Conservation (phyloP, 1,140 invertebrate genomes). For the Cyclargus thomasi region DNA sequence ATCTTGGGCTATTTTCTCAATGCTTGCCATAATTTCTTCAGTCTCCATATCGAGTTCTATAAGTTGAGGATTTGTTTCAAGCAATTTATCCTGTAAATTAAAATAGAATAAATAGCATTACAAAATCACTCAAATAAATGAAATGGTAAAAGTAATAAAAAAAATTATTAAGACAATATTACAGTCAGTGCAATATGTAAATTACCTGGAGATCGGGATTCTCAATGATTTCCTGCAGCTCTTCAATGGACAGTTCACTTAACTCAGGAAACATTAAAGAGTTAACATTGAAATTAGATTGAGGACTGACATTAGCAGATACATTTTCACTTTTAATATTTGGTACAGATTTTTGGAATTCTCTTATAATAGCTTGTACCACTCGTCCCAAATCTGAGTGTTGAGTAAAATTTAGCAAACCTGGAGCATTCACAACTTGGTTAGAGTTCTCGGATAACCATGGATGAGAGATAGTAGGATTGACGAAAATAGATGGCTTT, state of each 20-base stretch:
- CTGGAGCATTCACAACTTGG: constrained; percentile 82
- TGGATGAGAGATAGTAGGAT: constrained; percentile 79
- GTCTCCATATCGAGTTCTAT: constrained; percentile 81
- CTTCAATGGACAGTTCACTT: constrained; percentile 79
- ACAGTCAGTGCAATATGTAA: background rate
- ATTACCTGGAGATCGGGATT: constrained; percentile 76
- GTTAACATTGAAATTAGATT: constrained; percentile 39
- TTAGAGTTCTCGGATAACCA: constrained; percentile 80
- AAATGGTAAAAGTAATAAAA: too few species aligned
- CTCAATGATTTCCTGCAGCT: constrained; percentile 80
- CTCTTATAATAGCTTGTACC: constrained; percentile 85
- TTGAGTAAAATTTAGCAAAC: constrained; percentile 82
- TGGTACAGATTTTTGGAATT: constrained; percentile 79
- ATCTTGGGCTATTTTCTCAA: constrained; percentile 83
- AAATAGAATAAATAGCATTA: background rate
- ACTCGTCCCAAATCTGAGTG: constrained; percentile 86
- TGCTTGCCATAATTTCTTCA: constrained; percentile 82
- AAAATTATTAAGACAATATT: too few species aligned
- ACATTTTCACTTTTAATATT: constrained; percentile 41
- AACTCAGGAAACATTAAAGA: constrained; percentile 78
- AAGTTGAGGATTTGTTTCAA: constrained; percentile 80
- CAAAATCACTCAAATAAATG: too few species aligned
- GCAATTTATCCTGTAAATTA: constrained; percentile 78
- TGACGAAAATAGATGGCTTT: constrained; percentile 81
- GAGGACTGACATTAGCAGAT: constrained; percentile 45